Conservation (phyloP, 2,888 invertebrate species). For the Calameuta filiformis region DNA sequence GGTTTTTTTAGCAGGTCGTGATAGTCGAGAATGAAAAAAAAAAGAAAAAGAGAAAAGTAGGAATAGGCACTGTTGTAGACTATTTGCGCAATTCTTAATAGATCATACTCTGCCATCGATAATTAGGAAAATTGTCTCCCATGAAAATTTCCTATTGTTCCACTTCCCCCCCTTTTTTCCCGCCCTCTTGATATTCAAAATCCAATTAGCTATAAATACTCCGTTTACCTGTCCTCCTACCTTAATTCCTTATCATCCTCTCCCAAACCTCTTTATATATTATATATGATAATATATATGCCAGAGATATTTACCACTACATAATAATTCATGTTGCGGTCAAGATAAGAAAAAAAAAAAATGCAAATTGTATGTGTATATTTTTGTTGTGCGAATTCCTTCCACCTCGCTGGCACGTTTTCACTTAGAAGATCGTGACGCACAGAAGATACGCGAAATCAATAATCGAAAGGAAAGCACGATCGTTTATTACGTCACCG, state of each 20-base stretch:
- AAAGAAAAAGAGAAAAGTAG: not conserved
- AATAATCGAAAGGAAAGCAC: not conserved
- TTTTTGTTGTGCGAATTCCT: constrained; percentile 30
- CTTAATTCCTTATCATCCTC: constrained; percentile 19
- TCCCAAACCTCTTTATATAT: constrained; percentile 33
- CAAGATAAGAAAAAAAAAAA: constrained; percentile 27
- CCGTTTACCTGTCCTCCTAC: constrained; percentile 6
- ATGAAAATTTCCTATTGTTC: not conserved
- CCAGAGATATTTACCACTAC: constrained; percentile 41
- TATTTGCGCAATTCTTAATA: not conserved
- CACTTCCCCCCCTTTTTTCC: not conserved
- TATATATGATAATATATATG: constrained; percentile 41
- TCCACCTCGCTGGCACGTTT: constrained; percentile 12
- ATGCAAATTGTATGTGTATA: constrained; percentile 33
- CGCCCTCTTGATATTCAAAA: not conserved
- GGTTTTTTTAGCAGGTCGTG: not conserved
- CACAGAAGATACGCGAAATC: not conserved
- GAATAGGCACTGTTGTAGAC: constrained; percentile 7
- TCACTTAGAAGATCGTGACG: constrained; percentile 14
- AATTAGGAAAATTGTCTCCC: constrained; percentile 9
- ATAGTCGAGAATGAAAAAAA: not conserved
- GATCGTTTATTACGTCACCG: not conserved
- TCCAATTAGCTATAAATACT: constrained; percentile 1
- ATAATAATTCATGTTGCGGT: constrained; percentile 44
- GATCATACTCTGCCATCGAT: constrained; percentile 15